Conservation (phyloP, 2,797 vertebrate species). For the Limosa lapponica region DNA sequence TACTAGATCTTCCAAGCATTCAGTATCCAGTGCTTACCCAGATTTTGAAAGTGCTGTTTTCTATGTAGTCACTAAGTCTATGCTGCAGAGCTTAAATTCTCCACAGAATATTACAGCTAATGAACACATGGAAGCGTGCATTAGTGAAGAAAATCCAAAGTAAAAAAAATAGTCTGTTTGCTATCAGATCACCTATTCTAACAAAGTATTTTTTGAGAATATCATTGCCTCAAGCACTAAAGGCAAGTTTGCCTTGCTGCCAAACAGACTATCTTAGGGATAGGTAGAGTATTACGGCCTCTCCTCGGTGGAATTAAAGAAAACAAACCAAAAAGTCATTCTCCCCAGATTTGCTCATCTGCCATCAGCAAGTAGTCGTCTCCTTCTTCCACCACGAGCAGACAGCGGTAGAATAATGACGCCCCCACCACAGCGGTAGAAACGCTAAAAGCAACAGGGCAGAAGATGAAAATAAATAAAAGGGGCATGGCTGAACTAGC, state of each 20-base stretch:
- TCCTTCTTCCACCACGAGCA: background rate
- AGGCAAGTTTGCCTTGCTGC: background rate
- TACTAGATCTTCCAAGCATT: background rate
- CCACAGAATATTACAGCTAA: background rate
- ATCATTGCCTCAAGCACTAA: background rate
- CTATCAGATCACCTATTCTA: background rate
- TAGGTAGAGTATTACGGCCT: accelerated
- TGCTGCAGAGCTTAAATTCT: background rate
- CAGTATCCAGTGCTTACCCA: background rate
- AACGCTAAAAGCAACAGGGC: background rate
- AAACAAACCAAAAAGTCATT: background rate
- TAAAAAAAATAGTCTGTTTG: background rate
- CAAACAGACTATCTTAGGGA: background rate
- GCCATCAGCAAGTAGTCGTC: background rate
- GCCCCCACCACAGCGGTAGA: background rate
- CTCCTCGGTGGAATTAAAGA: background rate
- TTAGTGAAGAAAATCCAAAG: background rate
- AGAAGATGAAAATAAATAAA: background rate
- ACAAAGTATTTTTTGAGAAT: background rate
- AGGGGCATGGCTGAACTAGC: background rate
- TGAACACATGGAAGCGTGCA: accelerated
- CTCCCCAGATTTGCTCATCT: background rate
- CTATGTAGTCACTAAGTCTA: background rate
- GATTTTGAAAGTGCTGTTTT: background rate
- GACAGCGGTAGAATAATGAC: background rate